Evolutionary conservation across 2,888 invertebrate genomes (phyloP).

Genomic region (Eupeodes luniger): DNA sequence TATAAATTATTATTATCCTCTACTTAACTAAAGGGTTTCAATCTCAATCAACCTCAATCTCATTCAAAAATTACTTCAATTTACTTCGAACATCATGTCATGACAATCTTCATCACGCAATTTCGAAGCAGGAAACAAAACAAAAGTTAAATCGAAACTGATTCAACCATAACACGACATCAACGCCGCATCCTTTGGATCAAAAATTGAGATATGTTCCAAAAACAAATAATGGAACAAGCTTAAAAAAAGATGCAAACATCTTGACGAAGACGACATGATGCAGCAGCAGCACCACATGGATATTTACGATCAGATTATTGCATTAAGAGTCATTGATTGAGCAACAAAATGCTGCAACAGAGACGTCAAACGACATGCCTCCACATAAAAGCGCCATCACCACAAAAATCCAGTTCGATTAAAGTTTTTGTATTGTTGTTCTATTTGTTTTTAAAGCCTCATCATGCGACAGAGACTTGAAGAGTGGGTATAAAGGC

Average conservation of each 20-base stretch:
- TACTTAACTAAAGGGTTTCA: not conserved
- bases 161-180: slow-evolving; percentile 18
- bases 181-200: slow-evolving; percentile 31
- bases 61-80: slow-evolving; percentile 8
- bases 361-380: not conserved
- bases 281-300: slow-evolving; percentile 25
- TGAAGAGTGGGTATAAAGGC: too few species aligned
- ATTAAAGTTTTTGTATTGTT: not conserved
- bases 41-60: too few species aligned
- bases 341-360: slow-evolving; percentile 61
- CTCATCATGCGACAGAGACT: too few species aligned
- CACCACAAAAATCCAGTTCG: slow-evolving; percentile 52
- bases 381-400: slow-evolving; percentile 35
- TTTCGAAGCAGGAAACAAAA: slow-evolving; percentile 26
- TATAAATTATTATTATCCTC: too few species aligned
- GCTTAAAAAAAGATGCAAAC: slow-evolving; percentile 6
- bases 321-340: slow-evolving; percentile 59
- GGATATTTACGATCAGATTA: slow-evolving; percentile 73
- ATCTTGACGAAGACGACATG: not conserved
- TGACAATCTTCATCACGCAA: slow-evolving; percentile 64
- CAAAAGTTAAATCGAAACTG: slow-evolving; percentile 14
- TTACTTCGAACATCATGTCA: slow-evolving; percentile 22
- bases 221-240: not conserved
- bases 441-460: too few species aligned
- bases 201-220: slow-evolving; percentile 58